Conservation (phyloP, 2,888 invertebrate genomes). For the Colletes collaris region DNA sequence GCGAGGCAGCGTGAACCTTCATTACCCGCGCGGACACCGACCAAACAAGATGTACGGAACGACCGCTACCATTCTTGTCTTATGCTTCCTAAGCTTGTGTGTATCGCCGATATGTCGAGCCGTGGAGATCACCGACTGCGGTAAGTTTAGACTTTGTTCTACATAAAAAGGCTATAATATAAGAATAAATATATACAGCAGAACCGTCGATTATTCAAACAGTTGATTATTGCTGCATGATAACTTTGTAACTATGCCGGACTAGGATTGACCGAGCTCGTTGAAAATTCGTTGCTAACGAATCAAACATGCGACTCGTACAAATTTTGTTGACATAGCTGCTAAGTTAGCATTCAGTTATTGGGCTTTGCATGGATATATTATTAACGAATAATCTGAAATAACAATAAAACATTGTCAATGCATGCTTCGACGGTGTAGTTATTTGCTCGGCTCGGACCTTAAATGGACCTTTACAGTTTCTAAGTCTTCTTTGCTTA, state of each 20-base stretch:
- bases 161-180: background rate
- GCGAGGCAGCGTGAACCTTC: slow-evolving; percentile 28
- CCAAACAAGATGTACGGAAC: slow-evolving; percentile 64
- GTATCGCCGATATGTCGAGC: slow-evolving; percentile 22
- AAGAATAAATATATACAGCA: background rate
- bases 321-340: too few relatives aligned
- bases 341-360: too few relatives aligned
- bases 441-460: too few relatives aligned
- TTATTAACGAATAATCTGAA: too few relatives aligned
- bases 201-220: background rate
- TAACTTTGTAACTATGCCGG: too few relatives aligned
- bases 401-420: too few relatives aligned
- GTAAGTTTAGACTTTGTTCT: slow-evolving; percentile 23
- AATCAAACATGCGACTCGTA: too few relatives aligned
- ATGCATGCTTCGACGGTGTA: too few relatives aligned
- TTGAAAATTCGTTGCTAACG: too few relatives aligned
- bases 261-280: too few relatives aligned
- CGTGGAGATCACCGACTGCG: slow-evolving; percentile 39
- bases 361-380: too few relatives aligned
- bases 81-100: slow-evolving; percentile 25
- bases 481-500: background rate
- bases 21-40: slow-evolving; percentile 55
- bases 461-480: too few relatives aligned
- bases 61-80: slow-evolving; percentile 6
- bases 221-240: background rate